These are phyloP conservation scores for Drosophila testacea DNA, from an alignment of 2,888 invertebrate species.

Conservation along the genomic window DNA sequence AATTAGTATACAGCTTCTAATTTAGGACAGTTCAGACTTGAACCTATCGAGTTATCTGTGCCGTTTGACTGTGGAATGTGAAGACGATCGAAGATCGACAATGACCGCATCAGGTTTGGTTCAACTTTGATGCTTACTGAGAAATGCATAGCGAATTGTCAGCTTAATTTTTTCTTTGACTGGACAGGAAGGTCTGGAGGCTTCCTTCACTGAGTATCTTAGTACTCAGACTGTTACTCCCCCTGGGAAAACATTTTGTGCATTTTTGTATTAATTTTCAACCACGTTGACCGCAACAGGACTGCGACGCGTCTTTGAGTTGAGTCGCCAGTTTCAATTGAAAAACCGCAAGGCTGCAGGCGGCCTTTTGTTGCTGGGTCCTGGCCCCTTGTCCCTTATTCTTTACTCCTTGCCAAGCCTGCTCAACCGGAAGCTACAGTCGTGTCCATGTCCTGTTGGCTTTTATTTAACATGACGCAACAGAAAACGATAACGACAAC, in stretches of 20 bases:
- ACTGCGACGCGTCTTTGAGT: constrained; percentile 24
- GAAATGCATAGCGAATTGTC: constrained; percentile 2
- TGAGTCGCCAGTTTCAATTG: constrained; percentile 64
- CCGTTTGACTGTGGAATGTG: constrained; percentile 48
- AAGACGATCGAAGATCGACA: background rate
- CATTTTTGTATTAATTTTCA: constrained; percentile 67
- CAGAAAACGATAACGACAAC: constrained; percentile 55
- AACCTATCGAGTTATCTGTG: constrained; percentile 36
- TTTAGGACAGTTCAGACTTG: constrained; percentile 72
- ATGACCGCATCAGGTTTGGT: constrained; percentile 13
- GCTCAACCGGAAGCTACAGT: constrained; percentile 67
- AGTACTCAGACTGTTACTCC: constrained; percentile 12
- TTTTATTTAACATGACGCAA: constrained; percentile 81
- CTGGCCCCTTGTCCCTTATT: constrained; percentile 12
- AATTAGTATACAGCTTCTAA: constrained; percentile 72
- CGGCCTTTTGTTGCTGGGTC: constrained; percentile 42
- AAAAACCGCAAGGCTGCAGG: constrained; percentile 74
- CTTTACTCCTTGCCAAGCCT: background rate
- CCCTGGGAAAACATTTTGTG: constrained; percentile 37
- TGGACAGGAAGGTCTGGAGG: constrained; percentile 58
- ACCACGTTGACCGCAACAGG: constrained; percentile 57
- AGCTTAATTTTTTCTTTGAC: background rate
- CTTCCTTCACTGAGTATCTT: constrained; percentile 47
- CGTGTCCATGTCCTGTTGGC: constrained; percentile 68
- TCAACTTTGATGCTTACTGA: background rate